These are phyloP conservation scores for Philhelius pedissequus DNA, from an alignment of 2,888 invertebrate species.

Conservation along the genomic window DNA sequence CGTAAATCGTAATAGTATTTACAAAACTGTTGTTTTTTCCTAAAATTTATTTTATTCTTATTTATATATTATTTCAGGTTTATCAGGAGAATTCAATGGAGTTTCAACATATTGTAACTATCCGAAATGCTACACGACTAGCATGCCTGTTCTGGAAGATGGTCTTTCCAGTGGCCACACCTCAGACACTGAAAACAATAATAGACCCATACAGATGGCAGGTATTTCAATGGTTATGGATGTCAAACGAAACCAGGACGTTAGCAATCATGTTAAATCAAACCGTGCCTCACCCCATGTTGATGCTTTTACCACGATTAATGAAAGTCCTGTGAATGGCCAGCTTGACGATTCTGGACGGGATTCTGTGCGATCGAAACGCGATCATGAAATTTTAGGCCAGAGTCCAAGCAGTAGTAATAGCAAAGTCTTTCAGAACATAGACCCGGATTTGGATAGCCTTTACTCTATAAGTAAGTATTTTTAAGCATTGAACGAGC, in stretches of 20 bases:
- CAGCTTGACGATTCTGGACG: slow-evolving; percentile 69
- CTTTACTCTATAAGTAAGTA: slow-evolving; percentile 85
- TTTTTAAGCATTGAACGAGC: no score
- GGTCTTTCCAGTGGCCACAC: slow-evolving; percentile 96
- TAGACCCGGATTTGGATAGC: slow-evolving; percentile 84
- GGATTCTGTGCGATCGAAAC: slow-evolving; percentile 69
- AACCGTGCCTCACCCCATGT: slow-evolving; percentile 60
- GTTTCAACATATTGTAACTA: slow-evolving; percentile 82
- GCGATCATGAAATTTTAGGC: slow-evolving; percentile 74
- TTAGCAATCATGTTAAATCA: slow-evolving; percentile 72
- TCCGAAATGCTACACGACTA: slow-evolving; percentile 85
- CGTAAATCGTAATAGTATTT: no score
- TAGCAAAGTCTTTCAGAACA: slow-evolving; percentile 79
- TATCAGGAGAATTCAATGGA: slow-evolving; percentile 80
- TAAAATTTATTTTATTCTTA: no score
- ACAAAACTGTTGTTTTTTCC: no score
- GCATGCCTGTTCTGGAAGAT: slow-evolving; percentile 96
- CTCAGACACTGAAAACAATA: slow-evolving; percentile 94
- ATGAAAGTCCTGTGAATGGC: slow-evolving; percentile 75
- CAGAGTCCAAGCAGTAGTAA: slow-evolving; percentile 76
- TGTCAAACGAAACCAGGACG: slow-evolving; percentile 75
- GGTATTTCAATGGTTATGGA: slow-evolving; percentile 78
- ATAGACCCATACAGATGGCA: slow-evolving; percentile 75
- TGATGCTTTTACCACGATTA: slow-evolving; percentile 66
- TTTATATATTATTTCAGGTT: slow-evolving; percentile 77